These are phyloP conservation scores for Mesopsocus fuscifrons DNA, from an alignment of 2,888 invertebrate species.

Conservation along the genomic window DNA sequence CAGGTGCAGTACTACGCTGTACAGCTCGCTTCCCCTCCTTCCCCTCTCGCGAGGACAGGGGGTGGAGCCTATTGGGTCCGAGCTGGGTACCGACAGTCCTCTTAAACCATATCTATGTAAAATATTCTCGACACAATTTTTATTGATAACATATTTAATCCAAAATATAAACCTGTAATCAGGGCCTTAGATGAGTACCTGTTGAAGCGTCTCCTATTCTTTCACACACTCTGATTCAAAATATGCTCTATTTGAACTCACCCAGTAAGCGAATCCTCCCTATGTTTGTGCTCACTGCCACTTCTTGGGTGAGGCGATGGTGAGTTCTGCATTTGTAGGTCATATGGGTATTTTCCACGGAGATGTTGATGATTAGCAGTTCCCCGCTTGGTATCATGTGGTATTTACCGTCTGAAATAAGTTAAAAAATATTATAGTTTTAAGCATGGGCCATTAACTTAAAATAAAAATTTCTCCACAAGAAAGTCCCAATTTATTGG, in stretches of 20 bases:
- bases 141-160: too few species aligned
- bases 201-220: not conserved
- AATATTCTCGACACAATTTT: too few species aligned
- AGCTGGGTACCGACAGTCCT: too few species aligned
- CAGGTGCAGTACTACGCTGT: too few species aligned
- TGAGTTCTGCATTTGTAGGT: slow-evolving; percentile 38
- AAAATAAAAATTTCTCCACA: slow-evolving; percentile 8
- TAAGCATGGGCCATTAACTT: slow-evolving; percentile 1
- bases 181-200: too few species aligned
- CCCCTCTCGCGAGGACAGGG: too few species aligned
- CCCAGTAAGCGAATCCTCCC: slow-evolving; percentile 36
- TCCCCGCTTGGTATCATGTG: slow-evolving; percentile 38
- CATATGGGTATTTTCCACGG: slow-evolving; percentile 32
- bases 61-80: too few species aligned
- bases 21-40: too few species aligned
- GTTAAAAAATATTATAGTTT: too few species aligned
- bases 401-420: slow-evolving; percentile 31
- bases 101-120: too few species aligned
- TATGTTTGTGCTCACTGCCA: slow-evolving; percentile 34
- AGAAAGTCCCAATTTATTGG: too few species aligned
- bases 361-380: slow-evolving; percentile 37
- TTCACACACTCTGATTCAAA: not conserved
- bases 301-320: slow-evolving; percentile 38
- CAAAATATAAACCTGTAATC: too few species aligned
- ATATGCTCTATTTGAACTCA: slow-evolving; percentile 19